Conservation (phyloP, 2,113 vertebrate genomes). For the Perognathus longimembris region DNA sequence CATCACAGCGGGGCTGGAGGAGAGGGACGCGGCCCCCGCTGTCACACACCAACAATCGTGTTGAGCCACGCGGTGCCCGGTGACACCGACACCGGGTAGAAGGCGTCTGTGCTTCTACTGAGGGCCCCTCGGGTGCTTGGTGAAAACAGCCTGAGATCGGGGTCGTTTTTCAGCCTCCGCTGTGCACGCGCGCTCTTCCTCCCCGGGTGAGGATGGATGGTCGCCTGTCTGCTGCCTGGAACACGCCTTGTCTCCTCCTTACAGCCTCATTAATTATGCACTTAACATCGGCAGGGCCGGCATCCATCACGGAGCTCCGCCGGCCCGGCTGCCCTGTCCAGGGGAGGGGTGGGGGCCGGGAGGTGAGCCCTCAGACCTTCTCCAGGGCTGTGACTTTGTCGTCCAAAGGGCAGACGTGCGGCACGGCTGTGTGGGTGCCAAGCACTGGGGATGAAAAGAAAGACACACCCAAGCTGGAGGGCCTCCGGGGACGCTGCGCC, state of each 20-base stretch:
- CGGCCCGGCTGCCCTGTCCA: constrained; percentile 46
- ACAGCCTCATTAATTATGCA: constrained; percentile 70
- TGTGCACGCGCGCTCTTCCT: neutral
- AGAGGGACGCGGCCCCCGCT: neutral
- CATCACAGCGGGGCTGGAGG: too few relatives aligned
- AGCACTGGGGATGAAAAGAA: too few relatives aligned
- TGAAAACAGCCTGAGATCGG: constrained; percentile 3
- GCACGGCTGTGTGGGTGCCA: neutral
- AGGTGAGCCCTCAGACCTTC: constrained; percentile 41
- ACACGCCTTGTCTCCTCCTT: constrained; percentile 57
- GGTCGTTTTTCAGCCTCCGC: constrained; percentile 66
- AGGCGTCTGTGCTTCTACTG: constrained; percentile 44
- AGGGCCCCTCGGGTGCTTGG: constrained; percentile 36
- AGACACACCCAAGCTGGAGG: too few relatives aligned
- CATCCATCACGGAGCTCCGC: constrained; percentile 24
- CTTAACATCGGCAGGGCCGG: constrained; percentile 64
- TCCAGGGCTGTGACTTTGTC: neutral
- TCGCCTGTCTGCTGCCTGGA: constrained; percentile 68
- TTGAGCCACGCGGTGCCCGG: neutral
- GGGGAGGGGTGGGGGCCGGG: neutral
- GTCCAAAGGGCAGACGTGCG: constrained; percentile 55
- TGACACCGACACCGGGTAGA: neutral
- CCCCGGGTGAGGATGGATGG: constrained; percentile 35
- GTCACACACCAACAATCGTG: neutral
- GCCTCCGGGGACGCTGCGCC: too few relatives aligned